phyloP scores from a whole-genome alignment of 2,888 invertebrate genomes.

The Cybosia mesomella region DNA sequence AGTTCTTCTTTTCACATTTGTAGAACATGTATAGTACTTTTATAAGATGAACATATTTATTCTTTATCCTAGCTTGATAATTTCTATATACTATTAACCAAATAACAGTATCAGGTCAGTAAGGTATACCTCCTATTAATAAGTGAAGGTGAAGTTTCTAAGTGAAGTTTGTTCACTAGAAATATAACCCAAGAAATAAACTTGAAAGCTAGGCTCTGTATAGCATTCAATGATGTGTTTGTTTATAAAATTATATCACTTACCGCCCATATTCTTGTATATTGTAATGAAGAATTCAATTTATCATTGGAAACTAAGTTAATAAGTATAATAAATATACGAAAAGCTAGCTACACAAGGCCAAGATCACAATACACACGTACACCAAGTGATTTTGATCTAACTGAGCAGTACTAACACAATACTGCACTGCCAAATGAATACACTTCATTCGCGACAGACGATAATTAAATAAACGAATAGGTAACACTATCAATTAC shows the following conservation, averaged over 20 bases:
- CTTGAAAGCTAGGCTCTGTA: slow-evolving; percentile 37
- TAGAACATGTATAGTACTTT: neutral
- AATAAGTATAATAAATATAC: slow-evolving; percentile 57
- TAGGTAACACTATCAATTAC: slow-evolving; percentile 72
- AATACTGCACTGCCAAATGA: slow-evolving; percentile 61
- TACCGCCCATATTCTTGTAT: slow-evolving; percentile 75
- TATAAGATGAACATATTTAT: neutral
- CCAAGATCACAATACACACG: slow-evolving; percentile 68
- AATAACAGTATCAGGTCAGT: slow-evolving; percentile 10
- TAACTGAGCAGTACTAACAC: slow-evolving; percentile 46
- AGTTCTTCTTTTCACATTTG: neutral
- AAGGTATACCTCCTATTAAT: slow-evolving; percentile 16
- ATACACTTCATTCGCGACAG: slow-evolving; percentile 60
- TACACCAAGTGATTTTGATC: slow-evolving; percentile 47
- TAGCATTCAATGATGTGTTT: slow-evolving; percentile 50
- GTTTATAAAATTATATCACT: slow-evolving; percentile 57
- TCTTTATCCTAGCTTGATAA: neutral
- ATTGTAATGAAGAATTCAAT: slow-evolving; percentile 65
- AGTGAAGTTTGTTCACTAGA: slow-evolving; percentile 14
- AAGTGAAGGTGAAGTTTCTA: slow-evolving; percentile 24
- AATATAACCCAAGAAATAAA: slow-evolving; percentile 35
- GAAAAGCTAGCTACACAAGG: slow-evolving; percentile 70
- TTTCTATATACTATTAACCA: neutral
- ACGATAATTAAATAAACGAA: slow-evolving; percentile 77
- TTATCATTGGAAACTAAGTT: slow-evolving; percentile 63